A percentile compares a stretch with the other conserved stretches of the same genome.
phyloP scores from a whole-genome alignment of 2,888 invertebrate species.

The Apamea anceps region DNA sequence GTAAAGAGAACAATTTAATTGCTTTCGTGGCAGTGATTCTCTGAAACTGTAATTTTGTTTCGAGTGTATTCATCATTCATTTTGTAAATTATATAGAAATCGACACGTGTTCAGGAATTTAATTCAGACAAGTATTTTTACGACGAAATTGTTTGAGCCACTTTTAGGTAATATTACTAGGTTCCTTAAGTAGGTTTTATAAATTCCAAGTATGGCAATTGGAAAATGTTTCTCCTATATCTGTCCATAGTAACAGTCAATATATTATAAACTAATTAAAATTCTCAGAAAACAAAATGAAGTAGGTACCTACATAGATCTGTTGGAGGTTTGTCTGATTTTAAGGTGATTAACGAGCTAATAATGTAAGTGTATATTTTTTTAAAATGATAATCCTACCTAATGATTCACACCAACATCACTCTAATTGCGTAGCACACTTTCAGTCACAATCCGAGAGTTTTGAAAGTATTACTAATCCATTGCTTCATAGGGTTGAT shows the following conservation, averaged over 20 bases:
- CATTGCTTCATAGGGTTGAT: background rate
- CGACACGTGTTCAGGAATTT: background rate
- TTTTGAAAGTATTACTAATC: no score
- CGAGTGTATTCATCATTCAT: background rate
- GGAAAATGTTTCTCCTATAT: background rate
- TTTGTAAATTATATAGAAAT: slow-evolving; percentile 2
- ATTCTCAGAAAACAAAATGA: background rate
- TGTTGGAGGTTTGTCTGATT: background rate
- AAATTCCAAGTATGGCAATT: background rate
- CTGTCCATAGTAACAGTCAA: background rate
- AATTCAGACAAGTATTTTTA: slow-evolving; percentile 2
- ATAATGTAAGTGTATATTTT: background rate
- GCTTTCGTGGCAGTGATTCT: background rate
- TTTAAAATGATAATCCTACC: background rate
- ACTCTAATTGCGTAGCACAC: background rate
- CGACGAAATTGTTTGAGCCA: background rate
- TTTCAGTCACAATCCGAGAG: background rate
- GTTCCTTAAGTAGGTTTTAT: background rate
- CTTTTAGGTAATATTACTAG: background rate
- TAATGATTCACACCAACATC: background rate
- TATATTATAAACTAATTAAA: background rate
- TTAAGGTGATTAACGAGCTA: background rate
- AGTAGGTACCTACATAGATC: background rate
- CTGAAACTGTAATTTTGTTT: slow-evolving; percentile 24
- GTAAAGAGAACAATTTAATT: background rate